Percentiles rank a stretch among this genome's conserved stretches.
phyloP scores from a whole-genome alignment of 2,113 vertebrate species.

The Syrrhaptes paradoxus region DNA sequence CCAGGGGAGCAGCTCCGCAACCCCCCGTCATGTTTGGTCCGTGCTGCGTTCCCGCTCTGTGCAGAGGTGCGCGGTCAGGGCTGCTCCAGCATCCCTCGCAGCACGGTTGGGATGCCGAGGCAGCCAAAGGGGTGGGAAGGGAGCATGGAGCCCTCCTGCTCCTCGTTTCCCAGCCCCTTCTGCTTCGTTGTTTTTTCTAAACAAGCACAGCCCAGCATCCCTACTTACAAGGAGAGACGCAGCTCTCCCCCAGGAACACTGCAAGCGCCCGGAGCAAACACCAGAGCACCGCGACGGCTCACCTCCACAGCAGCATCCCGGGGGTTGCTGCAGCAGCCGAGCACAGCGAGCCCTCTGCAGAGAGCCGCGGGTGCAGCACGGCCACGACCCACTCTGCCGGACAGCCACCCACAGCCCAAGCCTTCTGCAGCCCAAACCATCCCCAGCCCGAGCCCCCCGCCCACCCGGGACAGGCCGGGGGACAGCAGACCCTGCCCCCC shows the following conservation, averaged over 20 bases:
- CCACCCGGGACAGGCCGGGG: too few relatives aligned
- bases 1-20: not conserved
- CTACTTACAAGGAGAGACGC: not conserved
- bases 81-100: too few relatives aligned
- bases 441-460: too few relatives aligned
- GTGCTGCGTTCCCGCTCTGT: too few relatives aligned
- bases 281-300: accelerated
- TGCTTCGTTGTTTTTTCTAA: not conserved
- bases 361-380: not conserved
- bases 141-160: not conserved
- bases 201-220: not conserved
- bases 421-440: too few relatives aligned
- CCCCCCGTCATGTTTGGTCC: too few relatives aligned
- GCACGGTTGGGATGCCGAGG: not conserved
- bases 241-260: not conserved
- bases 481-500: not conserved
- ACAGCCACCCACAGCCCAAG: not conserved
- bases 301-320: not conserved
- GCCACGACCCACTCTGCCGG: not conserved
- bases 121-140: not conserved
- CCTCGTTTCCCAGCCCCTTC: not conserved
- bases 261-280: not conserved
- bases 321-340: not conserved
- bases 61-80: too few relatives aligned
- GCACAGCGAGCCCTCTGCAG: not conserved